These are phyloP conservation scores for Cyrtonyx montezumae DNA, from an alignment of 2,113 vertebrate genomes.

Conservation along the genomic window DNA sequence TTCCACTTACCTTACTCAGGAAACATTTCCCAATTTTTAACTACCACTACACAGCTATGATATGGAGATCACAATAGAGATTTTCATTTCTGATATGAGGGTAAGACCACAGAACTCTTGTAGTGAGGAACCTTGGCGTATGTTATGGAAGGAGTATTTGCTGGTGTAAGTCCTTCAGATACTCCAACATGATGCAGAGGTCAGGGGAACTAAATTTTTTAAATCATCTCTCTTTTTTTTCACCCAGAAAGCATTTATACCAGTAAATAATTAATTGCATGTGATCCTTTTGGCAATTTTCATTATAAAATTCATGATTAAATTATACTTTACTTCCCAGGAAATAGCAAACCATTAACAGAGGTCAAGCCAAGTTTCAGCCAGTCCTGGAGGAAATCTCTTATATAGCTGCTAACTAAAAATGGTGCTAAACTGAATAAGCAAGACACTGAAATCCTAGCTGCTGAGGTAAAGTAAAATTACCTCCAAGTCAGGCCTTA, in stretches of 20 bases:
- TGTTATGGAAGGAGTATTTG: neutral
- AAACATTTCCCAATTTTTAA: neutral
- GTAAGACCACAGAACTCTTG: neutral
- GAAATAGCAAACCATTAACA: neutral
- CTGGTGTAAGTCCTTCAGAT: neutral
- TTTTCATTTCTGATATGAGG: neutral
- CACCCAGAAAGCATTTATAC: constrained; percentile 11
- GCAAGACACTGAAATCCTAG: neutral
- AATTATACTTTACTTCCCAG: neutral
- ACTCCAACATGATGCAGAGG: neutral
- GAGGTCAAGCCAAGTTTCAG: neutral
- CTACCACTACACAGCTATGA: fast-evolving
- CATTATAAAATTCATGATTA: constrained; percentile 35
- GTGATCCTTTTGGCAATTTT: neutral
- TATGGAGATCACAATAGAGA: neutral
- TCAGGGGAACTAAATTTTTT: neutral
- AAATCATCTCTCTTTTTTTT: neutral
- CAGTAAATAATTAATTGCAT: constrained; percentile 18
- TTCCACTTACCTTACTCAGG: neutral
- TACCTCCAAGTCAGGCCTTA: neutral
- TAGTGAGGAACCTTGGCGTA: neutral
- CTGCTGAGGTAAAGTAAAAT: neutral
- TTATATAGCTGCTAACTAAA: neutral
- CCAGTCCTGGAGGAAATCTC: neutral
- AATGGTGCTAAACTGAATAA: neutral